These are phyloP conservation scores for Drosophila athabasca DNA, from an alignment of 1,140 invertebrate genomes.

Conservation along the genomic window DNA sequence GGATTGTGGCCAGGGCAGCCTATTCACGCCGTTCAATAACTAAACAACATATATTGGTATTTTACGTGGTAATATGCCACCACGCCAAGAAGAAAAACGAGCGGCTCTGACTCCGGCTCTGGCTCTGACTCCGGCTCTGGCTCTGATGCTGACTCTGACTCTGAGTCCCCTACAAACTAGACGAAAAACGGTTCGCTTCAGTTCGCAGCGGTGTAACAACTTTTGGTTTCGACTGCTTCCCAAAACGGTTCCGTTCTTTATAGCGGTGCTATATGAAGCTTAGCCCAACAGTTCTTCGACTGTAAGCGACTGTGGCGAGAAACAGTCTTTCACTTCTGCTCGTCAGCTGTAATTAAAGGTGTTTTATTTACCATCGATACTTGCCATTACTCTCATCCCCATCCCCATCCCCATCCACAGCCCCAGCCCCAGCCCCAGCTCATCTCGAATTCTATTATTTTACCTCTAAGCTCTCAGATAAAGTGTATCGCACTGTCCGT, in stretches of 20 bases:
- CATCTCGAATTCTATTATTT: neutral
- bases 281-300: slow-evolving; percentile 4
- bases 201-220: slow-evolving; percentile 54
- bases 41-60: slow-evolving; percentile 79
- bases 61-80: slow-evolving; percentile 63
- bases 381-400: too few species aligned
- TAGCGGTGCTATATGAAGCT: slow-evolving; percentile 49
- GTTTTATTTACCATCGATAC: too few species aligned
- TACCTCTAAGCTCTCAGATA: too few species aligned
- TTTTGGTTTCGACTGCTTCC: slow-evolving; percentile 67
- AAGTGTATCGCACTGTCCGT: slow-evolving; percentile 22
- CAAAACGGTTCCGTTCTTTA: slow-evolving; percentile 45
- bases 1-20: slow-evolving; percentile 68
- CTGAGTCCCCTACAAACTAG: slow-evolving; percentile 1
- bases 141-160: too few species aligned
- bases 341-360: too few species aligned
- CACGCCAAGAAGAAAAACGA: slow-evolving; percentile 51
- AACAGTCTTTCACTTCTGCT: too few species aligned
- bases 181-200: too few species aligned
- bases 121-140: neutral
- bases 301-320: neutral
- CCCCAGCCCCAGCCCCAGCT: too few species aligned
- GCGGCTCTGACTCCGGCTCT: slow-evolving; percentile 3
- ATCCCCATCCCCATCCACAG: too few species aligned
- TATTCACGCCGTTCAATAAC: slow-evolving; percentile 74